A percentile compares a stretch with the other conserved stretches of the same genome.
phyloP scores from a whole-genome alignment of 2,113 vertebrate genomes.

The Chaetops frenatus region DNA sequence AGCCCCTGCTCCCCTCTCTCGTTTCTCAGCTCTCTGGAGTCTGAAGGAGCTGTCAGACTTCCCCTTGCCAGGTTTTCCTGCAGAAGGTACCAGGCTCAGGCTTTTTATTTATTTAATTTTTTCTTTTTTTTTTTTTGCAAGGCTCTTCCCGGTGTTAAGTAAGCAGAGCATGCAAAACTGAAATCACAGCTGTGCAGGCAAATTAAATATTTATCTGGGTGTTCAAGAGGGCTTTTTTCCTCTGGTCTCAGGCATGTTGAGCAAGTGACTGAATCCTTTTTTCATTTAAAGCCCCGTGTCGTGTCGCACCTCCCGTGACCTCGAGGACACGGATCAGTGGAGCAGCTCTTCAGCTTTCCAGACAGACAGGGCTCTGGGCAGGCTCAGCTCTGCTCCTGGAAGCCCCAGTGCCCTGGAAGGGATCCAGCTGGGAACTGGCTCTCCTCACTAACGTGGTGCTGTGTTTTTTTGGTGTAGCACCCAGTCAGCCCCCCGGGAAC shows the following conservation, averaged over 20 bases:
- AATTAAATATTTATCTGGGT: conserved; percentile 59
- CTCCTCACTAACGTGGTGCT: not conserved
- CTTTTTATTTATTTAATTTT: not conserved
- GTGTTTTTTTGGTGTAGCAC: conserved; percentile 73
- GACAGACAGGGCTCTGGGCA: not conserved
- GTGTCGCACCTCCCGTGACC: conserved; percentile 37
- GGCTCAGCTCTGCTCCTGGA: not conserved
- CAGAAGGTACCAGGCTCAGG: not conserved
- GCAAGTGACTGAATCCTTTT: conserved; percentile 34
- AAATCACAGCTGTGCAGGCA: conserved; percentile 9
- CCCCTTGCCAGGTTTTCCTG: not conserved
- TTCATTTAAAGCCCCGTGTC: conserved; percentile 2
- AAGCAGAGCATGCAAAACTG: not conserved
- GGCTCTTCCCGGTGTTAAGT: not conserved
- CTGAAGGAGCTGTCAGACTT: not conserved
- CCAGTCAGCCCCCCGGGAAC: conserved; percentile 91
- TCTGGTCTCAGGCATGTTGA: conserved; percentile 33
- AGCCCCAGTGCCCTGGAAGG: not conserved
- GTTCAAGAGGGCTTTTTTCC: conserved; percentile 18
- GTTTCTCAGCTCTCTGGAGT: rapidly evolving
- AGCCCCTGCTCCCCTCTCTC: not conserved
- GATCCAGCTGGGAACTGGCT: not conserved
- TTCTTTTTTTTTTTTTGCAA: not conserved
- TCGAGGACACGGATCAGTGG: conserved; percentile 23
- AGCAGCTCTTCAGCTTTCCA: conserved; percentile 38